Evolutionary conservation across 2,113 vertebrate genomes (phyloP).

Genomic region (Ctenodactylus gundi): DNA sequence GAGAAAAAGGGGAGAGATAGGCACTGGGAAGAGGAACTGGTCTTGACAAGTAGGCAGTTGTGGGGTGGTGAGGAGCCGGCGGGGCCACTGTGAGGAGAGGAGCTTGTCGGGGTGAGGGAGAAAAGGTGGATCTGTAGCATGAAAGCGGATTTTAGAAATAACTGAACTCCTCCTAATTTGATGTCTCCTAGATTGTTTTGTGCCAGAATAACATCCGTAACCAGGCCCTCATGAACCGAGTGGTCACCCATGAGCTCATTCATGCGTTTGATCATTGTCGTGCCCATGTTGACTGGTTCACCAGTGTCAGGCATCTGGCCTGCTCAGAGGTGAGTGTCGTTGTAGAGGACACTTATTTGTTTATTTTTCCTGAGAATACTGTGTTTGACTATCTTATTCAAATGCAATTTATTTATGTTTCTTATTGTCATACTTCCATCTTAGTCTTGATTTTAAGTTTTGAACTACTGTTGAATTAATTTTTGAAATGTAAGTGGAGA

Average conservation of each 20-base stretch:
- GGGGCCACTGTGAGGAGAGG: background rate
- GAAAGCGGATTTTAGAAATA: background rate
- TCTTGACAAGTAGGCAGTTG: rapidly evolving
- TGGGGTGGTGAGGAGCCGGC: background rate
- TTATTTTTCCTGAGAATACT: background rate
- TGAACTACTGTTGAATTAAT: background rate
- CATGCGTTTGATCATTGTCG: conserved; percentile 98
- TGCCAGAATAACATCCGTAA: conserved; percentile 97
- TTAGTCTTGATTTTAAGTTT: conserved; percentile 3
- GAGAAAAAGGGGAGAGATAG: background rate
- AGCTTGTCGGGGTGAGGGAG: background rate
- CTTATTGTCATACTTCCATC: background rate
- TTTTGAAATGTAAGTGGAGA: background rate
- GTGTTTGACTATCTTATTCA: conserved; percentile 26
- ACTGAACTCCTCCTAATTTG: background rate
- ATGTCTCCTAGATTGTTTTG: conserved; percentile 91
- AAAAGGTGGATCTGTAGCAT: background rate
- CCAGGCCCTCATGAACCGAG: conserved; percentile 95
- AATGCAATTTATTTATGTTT: conserved; percentile 6
- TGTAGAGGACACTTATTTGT: background rate
- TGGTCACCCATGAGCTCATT: conserved; percentile 96
- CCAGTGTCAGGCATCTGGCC: conserved; percentile 92
- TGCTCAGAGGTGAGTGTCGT: conserved; percentile 94
- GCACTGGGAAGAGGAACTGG: background rate
- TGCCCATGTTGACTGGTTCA: conserved; percentile 96